Conservation (phyloP, 2,888 invertebrate genomes). For the Limnephilus auricula region DNA sequence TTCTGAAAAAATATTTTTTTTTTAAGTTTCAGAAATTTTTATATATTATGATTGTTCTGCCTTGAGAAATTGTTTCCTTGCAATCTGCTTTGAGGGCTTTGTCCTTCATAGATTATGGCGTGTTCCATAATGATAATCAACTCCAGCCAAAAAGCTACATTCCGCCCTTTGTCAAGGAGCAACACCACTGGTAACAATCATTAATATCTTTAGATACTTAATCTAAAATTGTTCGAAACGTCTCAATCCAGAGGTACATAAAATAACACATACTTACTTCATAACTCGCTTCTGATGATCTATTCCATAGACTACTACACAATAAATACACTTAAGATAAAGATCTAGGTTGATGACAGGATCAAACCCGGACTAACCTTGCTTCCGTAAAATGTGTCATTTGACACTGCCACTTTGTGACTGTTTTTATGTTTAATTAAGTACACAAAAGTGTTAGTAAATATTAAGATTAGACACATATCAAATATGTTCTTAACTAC, state of each 20-base stretch:
- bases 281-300: neutral
- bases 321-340: neutral
- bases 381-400: neutral
- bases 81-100: no score
- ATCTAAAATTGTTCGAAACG: neutral
- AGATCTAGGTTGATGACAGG: neutral
- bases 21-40: no score
- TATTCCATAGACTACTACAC: neutral
- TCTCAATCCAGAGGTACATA: neutral
- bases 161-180: no score
- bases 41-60: no score
- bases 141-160: no score
- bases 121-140: no score
- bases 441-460: slow-evolving; percentile 2
- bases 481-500: neutral
- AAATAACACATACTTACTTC: neutral
- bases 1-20: no score
- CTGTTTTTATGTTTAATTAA: neutral
- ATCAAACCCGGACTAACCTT: neutral
- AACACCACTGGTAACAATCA: neutral
- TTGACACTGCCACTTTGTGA: neutral
- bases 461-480: neutral
- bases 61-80: no score
- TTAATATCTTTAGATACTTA: neutral
- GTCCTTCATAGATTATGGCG: no score